Conservation (phyloP, 2,797 vertebrate genomes). For the Crocodylus rhombifer region DNA sequence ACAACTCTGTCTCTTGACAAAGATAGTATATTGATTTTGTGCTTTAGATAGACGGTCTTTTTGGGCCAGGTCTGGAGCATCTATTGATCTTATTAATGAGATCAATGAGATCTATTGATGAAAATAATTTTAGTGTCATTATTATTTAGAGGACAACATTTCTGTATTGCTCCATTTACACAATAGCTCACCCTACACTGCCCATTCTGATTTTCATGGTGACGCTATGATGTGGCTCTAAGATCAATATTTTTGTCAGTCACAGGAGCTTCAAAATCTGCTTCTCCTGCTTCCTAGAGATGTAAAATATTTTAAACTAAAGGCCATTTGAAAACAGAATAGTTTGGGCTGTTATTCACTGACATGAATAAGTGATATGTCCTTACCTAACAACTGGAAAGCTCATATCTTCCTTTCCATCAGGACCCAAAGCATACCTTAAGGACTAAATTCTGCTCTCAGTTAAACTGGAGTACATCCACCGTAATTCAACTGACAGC, state of each 20-base stretch:
- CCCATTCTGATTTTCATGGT: not conserved
- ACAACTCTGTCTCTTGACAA: not conserved
- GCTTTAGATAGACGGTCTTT: not conserved
- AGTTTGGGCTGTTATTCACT: not conserved
- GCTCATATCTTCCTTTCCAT: not conserved
- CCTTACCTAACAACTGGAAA: not conserved
- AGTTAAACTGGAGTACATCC: not conserved
- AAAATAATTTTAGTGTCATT: not conserved
- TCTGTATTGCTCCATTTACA: not conserved
- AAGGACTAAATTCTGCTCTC: not conserved
- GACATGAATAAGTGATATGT: not conserved
- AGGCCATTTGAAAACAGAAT: not conserved
- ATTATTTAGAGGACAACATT: not conserved
- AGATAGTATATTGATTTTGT: not conserved
- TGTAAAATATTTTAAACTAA: not conserved
- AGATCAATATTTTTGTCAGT: not conserved
- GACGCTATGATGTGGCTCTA: not conserved
- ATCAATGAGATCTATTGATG: no score
- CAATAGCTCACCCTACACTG: not conserved
- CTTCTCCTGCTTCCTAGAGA: not conserved
- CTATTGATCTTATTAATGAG: no score
- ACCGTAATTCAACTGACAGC: not conserved
- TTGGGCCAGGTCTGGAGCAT: not conserved
- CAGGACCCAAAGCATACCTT: not conserved
- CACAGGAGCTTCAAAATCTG: not conserved